Conservation (phyloP, 2,113 vertebrate species). For the Ia io region DNA sequence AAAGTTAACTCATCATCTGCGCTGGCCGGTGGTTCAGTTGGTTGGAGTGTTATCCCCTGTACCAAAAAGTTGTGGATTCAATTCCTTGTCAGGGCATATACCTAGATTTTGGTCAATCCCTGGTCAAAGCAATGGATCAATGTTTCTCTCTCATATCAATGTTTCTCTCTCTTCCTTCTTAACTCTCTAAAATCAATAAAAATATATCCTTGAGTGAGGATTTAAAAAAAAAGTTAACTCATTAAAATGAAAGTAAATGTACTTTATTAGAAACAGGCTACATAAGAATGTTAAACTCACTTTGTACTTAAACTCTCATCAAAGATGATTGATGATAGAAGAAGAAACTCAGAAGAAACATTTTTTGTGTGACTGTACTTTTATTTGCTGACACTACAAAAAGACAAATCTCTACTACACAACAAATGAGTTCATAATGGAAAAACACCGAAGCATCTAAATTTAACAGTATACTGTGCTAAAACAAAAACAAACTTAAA, state of each 20-base stretch:
- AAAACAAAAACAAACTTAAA: conserved; percentile 33
- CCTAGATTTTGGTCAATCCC: neutral
- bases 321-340: conserved; percentile 40
- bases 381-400: conserved; percentile 49
- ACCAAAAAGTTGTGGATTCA: neutral
- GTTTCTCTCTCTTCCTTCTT: neutral
- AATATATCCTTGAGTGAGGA: neutral
- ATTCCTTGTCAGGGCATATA: neutral
- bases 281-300: conserved; percentile 20
- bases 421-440: conserved; percentile 39
- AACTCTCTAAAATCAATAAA: neutral
- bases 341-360: conserved; percentile 9
- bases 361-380: conserved; percentile 21
- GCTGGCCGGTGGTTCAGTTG: neutral
- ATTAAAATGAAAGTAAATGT: conserved; percentile 22
- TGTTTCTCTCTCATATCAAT: neutral
- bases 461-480: neutral
- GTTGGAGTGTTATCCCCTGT: neutral
- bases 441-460: conserved; percentile 52
- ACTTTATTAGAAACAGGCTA: neutral
- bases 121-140: neutral
- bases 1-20: neutral
- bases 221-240: neutral
- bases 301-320: conserved; percentile 39
- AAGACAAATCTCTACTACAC: conserved; percentile 16